Base-by-base conservation (phyloP, 2,797 vertebrate genomes). In the Pangasius mekongensis region DNA sequence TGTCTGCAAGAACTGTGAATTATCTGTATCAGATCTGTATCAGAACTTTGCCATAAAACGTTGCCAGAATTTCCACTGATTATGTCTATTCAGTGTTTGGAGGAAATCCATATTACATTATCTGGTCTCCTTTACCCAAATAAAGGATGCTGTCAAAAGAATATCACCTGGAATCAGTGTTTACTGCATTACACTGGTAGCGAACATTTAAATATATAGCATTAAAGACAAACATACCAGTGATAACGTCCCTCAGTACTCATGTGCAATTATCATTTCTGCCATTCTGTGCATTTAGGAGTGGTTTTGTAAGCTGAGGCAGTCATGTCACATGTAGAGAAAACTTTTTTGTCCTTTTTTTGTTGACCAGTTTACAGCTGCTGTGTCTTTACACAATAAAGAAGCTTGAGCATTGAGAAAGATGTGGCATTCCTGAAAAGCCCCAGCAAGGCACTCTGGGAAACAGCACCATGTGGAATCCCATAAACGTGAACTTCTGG, bases 401-500 rank as follows among this genome's bases (percentile, higher is more conserved):
- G 54, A 52, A 62, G 54, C 14, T 43, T 16, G 27, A 52, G 20
- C 36, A 30, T 18, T 47, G 18, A 83, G 56, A 74, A 49, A 16
- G 67, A 54, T 14, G 30, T 58, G 62, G 80, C 84, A 82, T 90
- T 91, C 87, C 89, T 73, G 13, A 84, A 84, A 78, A 85, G 80
- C 82, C 54, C 81, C 71, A 66, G 80, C 83, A 47, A 60, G 22
- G 56, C 78, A 85, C 83, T 58, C 74, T 77, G 69, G 86, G 85
- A 87, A 74, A 86, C 18, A 33, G 43, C 62, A 18, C 80, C 73
- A 71, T 49, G 60, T 90, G 84, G 87, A 90, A 71, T 27, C 0
- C 81, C 1, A 36, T 86, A 90, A 90, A 87, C 47, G 7, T 58
- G 87, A 89, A 89, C 67, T 87, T 85, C 89, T 91, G 83, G 81